These are phyloP conservation scores for Chironomus tepperi DNA, from an alignment of 1,140 invertebrate species.

Conservation along the genomic window DNA sequence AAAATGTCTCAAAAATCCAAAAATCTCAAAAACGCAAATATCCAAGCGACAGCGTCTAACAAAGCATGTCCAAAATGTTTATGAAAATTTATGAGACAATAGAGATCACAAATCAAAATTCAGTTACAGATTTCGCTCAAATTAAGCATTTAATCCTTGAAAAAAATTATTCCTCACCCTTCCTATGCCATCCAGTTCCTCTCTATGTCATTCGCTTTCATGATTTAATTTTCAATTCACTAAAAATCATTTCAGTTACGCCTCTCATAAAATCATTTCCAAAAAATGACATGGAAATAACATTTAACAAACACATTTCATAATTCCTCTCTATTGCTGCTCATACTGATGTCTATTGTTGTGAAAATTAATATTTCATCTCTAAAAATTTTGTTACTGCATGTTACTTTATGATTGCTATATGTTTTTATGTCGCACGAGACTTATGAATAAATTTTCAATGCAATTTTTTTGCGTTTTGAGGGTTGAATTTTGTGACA, in stretches of 20 bases:
- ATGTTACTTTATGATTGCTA: neutral
- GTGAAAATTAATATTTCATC: conserved; percentile 7
- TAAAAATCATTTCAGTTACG: neutral
- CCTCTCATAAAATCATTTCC: conserved; percentile 1
- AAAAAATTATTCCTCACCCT: neutral
- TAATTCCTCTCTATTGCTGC: neutral
- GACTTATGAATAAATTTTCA: conserved; percentile 5
- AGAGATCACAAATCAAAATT: too few species aligned
- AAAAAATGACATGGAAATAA: neutral
- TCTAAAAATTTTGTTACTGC: neutral
- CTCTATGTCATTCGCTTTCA: too few species aligned
- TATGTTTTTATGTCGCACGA: conserved; percentile 7
- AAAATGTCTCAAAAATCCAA: too few species aligned
- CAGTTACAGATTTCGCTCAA: too few species aligned
- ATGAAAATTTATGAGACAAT: too few species aligned
- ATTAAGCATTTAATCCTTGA: too few species aligned
- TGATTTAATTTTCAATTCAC: too few species aligned
- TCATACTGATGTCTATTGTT: neutral
- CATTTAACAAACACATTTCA: conserved; percentile 13
- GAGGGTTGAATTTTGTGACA: conserved; percentile 1
- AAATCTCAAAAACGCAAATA: too few species aligned
- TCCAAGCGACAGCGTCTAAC: too few species aligned
- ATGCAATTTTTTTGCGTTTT: neutral
- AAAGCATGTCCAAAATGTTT: too few species aligned
- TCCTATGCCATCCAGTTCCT: neutral